Base-by-base conservation (phyloP, 2,888 invertebrate genomes). In the Xiphydria camelus region DNA sequence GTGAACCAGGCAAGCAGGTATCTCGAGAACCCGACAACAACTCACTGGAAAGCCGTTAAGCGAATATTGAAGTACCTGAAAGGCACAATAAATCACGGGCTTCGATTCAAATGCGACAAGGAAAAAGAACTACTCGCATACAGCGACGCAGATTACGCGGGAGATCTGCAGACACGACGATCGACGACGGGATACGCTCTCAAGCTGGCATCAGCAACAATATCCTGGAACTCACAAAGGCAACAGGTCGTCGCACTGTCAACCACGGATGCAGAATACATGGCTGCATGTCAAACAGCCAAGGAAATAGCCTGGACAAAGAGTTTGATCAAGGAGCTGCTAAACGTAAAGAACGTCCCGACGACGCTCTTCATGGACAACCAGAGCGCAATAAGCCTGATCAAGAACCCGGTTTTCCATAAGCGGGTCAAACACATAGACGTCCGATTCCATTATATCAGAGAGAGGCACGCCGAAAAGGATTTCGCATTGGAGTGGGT, bases 221-320 rank as follows among this genome's bases (percentile, higher is more conserved):
- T 49, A 7, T 14, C 32, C 14, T 49, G 21, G 43, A 46, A 34
- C 31, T 46, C 32, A n/a, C 46, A 41, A 12, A 42, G 38, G n/a
- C 35, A 38, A 23, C 23, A 21, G 18, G 19, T 25, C 26, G 59
- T 59, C 2, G 43, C 54, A 3, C 41, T 36, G 2, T 47, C 52
- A 3, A 53, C 53, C 1, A 45, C 51, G 2, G 59, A 59, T 40
- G 58, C 55, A 10, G 55, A 64, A 33, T 51, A 55, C 31, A 40
- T 61, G 3, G 60, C 59, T 2, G 52, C 60, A 10, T n/a, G n/a
- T n/a, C n/a, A n/a, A n/a, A n/a, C n/a, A n/a, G n/a, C n/a, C n/a
- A n/a, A n/a, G n/a, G n/a, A n/a, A n/a, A n/a, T n/a, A n/a, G n/a
- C n/a, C n/a, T n/a, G n/a, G n/a, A n/a, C n/a, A n/a, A n/a, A n/a